Conservation (phyloP, 2,797 vertebrate genomes). For the Moxostoma hubbsi region DNA sequence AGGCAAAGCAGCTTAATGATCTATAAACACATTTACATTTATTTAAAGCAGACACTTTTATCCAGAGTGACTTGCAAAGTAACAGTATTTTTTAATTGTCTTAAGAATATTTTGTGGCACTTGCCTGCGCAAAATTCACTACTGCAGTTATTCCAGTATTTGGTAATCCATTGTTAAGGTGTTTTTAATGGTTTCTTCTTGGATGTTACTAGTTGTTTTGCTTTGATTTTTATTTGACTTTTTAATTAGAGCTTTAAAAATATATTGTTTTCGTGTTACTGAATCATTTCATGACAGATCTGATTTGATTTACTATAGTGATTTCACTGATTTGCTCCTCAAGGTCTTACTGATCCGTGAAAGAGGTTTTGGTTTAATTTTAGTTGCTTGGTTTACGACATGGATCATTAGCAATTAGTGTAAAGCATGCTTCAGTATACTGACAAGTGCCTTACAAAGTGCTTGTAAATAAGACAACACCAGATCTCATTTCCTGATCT, state of each 20-base stretch:
- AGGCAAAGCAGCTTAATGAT: too few species aligned
- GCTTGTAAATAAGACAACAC: slow-evolving; percentile 24
- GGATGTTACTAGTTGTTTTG: too few species aligned
- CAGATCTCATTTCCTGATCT: background rate
- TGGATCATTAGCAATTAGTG: slow-evolving; percentile 8
- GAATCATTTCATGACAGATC: background rate
- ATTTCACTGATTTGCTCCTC: background rate
- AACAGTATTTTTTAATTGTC: too few species aligned
- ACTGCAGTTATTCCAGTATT: too few species aligned
- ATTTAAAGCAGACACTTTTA: too few species aligned
- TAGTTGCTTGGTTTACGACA: background rate
- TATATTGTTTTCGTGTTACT: background rate
- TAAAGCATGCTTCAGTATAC: background rate
- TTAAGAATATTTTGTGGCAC: too few species aligned
- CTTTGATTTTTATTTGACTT: background rate
- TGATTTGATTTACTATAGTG: background rate
- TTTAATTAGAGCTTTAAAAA: background rate
- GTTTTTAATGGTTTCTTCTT: too few species aligned
- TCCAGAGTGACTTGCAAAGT: too few species aligned
- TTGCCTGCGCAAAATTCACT: too few species aligned
- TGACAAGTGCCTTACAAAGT: background rate
- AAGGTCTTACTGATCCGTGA: background rate
- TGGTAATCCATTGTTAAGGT: too few species aligned
- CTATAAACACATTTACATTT: too few species aligned
- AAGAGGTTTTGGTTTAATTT: slow-evolving; percentile 5